phyloP scores from a whole-genome alignment of 1,140 invertebrate genomes.

The Leptinotarsa texana region DNA sequence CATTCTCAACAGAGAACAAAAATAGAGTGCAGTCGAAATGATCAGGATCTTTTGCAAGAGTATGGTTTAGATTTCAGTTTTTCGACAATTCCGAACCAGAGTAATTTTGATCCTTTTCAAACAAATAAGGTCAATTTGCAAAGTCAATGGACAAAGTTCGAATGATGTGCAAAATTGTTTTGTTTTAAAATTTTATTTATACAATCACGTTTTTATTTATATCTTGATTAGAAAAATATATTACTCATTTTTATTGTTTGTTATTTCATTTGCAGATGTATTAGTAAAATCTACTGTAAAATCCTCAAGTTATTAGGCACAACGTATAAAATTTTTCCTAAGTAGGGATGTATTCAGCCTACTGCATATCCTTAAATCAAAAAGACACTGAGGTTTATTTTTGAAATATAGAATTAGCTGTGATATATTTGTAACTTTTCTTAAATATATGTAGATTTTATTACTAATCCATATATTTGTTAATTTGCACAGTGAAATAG shows the following conservation, averaged over 20 bases:
- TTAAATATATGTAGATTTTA: conserved; percentile 15
- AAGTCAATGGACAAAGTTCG: conserved; percentile 53
- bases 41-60: conserved; percentile 61
- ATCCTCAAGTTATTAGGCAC: background rate
- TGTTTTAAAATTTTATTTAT: conserved; percentile 21
- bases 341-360: background rate
- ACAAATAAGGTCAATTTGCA: conserved; percentile 47
- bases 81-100: conserved; percentile 35
- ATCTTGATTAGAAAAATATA: background rate
- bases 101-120: conserved; percentile 43
- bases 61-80: conserved; percentile 62
- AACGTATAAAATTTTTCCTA: conserved; percentile 1
- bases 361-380: conserved; percentile 19
- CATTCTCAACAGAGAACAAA: conserved; percentile 11
- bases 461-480: conserved; percentile 31
- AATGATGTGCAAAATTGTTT: conserved; percentile 30
- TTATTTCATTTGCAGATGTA: conserved; percentile 11
- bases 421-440: conserved; percentile 29
- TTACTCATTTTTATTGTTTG: conserved; percentile 16
- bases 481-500: conserved; percentile 31
- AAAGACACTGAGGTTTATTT: conserved; percentile 24
- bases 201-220: conserved; percentile 9
- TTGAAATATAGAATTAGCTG: conserved; percentile 36
- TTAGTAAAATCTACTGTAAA: background rate
- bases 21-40: conserved; percentile 42